Percentiles rank a stretch among this genome's conserved stretches.
Evolutionary conservation across 2,113 vertebrate species (phyloP).

Genomic region (Lampris megalopsis): DNA sequence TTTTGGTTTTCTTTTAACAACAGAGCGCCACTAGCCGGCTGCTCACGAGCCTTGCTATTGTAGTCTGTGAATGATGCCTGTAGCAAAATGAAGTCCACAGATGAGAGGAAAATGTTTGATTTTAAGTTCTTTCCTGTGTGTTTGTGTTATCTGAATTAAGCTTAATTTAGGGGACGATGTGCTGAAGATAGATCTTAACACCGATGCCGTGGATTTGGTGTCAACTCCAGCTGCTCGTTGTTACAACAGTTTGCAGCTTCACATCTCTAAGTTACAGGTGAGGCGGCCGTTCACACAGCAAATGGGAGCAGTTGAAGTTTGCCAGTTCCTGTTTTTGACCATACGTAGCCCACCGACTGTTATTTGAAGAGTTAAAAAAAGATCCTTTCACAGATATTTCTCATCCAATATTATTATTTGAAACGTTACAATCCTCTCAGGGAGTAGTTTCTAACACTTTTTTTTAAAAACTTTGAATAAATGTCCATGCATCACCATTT

Average conservation of each 20-base stretch:
- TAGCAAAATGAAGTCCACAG: not conserved
- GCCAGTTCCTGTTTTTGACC: not conserved
- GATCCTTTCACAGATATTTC: not conserved
- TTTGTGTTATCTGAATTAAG: slow-evolving; percentile 77
- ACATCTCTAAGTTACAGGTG: slow-evolving; percentile 93
- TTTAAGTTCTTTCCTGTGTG: not conserved
- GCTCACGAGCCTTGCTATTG: not conserved
- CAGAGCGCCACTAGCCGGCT: too few relatives aligned
- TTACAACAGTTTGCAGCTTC: slow-evolving; percentile 87
- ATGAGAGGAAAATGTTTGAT: not conserved
- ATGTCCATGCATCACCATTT: not conserved
- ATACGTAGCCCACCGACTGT: not conserved
- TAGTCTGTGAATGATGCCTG: not conserved
- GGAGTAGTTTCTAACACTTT: too few relatives aligned
- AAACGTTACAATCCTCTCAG: not conserved
- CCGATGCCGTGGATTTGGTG: slow-evolving; percentile 81
- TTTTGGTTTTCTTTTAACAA: too few relatives aligned
- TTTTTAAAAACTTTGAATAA: too few relatives aligned
- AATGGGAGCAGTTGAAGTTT: not conserved
- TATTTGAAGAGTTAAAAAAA: not conserved
- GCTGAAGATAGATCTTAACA: slow-evolving; percentile 87
- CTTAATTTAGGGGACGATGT: slow-evolving; percentile 88
- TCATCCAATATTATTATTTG: not conserved
- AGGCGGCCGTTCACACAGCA: not conserved
- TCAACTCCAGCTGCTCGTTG: slow-evolving; percentile 82